Evolutionary conservation across 2,888 invertebrate species (phyloP), one percentile per base, ranked within the genome.

Genomic region (Drosophila helvetica): DNA sequence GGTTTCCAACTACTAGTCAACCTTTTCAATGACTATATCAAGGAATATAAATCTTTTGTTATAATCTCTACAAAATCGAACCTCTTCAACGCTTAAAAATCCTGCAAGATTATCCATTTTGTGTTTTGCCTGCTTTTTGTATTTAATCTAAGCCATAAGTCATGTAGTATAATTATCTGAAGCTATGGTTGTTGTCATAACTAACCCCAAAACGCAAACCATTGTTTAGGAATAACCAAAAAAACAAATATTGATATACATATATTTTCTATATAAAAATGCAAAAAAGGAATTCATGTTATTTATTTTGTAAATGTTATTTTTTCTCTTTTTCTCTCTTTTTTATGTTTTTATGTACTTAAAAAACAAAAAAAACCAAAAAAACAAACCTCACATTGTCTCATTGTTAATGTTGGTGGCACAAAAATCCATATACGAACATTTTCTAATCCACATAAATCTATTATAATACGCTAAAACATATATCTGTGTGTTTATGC

Each of bases 291-390:
- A 38, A 74, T 74, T 69, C 76, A 79, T 76, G 53, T 66, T 88
- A 89, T 90, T 88, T 89, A 89, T 90, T 88, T 90, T 90, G 86
- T 90, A 88, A 90, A 90, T 80, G 79, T 90, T 77, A 81, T 89
- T 90, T 90, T 89, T 87, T 88, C 82, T 89, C 82, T 86, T 80
- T 90, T 82, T 89, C 82, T 87, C 80, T 86, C 80, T 85, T 61
- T 84, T 86, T 81, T 90, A 78, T 89, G 87, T 90, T 89, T 69
- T 79, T 79, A 77, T 87, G 80, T 89, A 87, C 75, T 80, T 74
- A 80, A 79, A 79, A 75, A 70, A 69, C 43, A 61, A 55, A 56
- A 69, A 42, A 53, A 72, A 60, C 79, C 79, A 43, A 53, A 81
- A 77, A 78, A 78, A 68, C 77, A 77, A 77, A 76, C 59, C 57